Evolutionary conservation across 2,797 vertebrate species (phyloP), one percentile per base, ranked within the genome.

Genomic region (Danionella dracula): DNA sequence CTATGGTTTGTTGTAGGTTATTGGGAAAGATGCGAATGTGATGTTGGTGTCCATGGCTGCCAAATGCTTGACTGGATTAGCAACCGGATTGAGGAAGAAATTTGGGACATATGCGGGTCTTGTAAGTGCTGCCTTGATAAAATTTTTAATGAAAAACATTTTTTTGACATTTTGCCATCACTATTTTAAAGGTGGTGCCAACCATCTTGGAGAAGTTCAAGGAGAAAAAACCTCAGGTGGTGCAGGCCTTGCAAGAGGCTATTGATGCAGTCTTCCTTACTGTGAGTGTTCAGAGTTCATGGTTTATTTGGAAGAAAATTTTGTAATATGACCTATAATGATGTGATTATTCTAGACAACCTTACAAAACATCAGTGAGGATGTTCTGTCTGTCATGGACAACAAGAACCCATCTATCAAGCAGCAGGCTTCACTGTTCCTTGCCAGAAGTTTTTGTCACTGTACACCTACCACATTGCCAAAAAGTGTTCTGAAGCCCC

Each of bases 321-420:
- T 5, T 5, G 4, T 13, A 9, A n/a, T 58, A n/a, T n/a, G n/a
- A n/a, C n/a, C n/a, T n/a, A n/a, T n/a, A n/a, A 31, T 5, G 1
- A 10, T 8, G 8, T 51, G 9, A 15, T 21, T 13, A 51, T 51
- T 59, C 19, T 74, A 99, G 97, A 98, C 96, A 12, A 95, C 92
- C 2, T 78, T 99, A 12, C 95, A 97, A 82, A 98, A 92, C 72
- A 84, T 99, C 70, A 96, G 92, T 11, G 97, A 99, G 76, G 97
- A 99, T 80, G 73, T 99, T 54, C 82, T 98, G 79, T 87, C 80
- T 34, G 96, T 99, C 71, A 98, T 99, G 96, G 97, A 99, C 82
- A 99, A 97, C 81, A 99, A 99, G 87, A 99, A 99, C 67, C 97
- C 97, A 1, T 93, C 95, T 20, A 97, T 99, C 62, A 99, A 99